Evolutionary conservation across 2,888 invertebrate species (phyloP), one percentile per base, ranked within the genome.

Genomic region (Ochlodes sylvanus): DNA sequence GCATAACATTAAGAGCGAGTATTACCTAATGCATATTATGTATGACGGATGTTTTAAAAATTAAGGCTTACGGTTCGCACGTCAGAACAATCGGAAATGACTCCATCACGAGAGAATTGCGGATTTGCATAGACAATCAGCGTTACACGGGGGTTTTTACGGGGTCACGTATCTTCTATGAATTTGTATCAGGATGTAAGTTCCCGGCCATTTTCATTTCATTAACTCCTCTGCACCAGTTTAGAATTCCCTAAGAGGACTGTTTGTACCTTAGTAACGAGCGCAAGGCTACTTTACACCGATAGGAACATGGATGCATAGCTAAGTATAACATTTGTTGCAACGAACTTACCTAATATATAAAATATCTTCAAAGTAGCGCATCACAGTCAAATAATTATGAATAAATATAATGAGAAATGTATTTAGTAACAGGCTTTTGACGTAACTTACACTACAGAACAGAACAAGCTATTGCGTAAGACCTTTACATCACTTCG

Each of bases 111-210:
- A 75, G 76, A 79, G 77, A 77, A 78, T 77, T 67, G 70, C 77
- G 75, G 79, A 86, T 89, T 88, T 88, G 85, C 86, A 88, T 88
- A 83, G 74, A 83, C 82, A 87, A 87, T 71, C 73, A 62, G 70
- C 70, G 63, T 63, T 70, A 69, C 70, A 68, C 66, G 56, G 68
- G 70, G 72, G 68, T 72, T 72, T 72, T 72, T 70, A 66, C 67
- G 62, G 74, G 69, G 60, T 72, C 74, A 71, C 72, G 70, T 71
- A 74, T 73, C 76, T 88, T 89, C 88, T 81, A 41, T 77, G 89
- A 87, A 88, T 86, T 85, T 82, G 66, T 76, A 89, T 85, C 86
- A 88, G 87, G 88, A 87, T 86, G 83, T 86, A 77, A 77, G 68
- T 82, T 79, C 76, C 81, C 80, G 82, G 79, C 75, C 76, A 76